Evolutionary conservation across 2,888 invertebrate species (phyloP).

Genomic region (Tethea ocularis): DNA sequence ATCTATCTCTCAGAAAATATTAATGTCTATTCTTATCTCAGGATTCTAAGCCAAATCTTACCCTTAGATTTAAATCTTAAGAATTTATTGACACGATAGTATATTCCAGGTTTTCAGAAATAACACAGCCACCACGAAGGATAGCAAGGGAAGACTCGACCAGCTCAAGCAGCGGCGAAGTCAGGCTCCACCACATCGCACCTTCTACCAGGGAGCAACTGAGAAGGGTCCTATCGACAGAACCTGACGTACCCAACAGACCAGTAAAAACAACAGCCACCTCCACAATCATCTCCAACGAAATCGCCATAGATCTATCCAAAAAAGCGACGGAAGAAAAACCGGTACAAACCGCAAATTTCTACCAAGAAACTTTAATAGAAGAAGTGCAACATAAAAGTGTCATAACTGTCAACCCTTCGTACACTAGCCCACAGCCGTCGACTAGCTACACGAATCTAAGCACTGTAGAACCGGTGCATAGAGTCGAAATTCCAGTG

Average conservation of each 20-base stretch:
- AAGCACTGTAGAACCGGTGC: slow-evolving; percentile 45
- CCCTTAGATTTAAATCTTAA: too few species aligned
- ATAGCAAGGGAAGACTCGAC: slow-evolving; percentile 70
- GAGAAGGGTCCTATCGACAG: slow-evolving; percentile 45
- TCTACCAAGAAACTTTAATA: slow-evolving; percentile 72
- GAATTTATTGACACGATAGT: slow-evolving; percentile 7
- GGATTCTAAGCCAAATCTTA: too few species aligned
- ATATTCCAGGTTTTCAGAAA: slow-evolving; percentile 61
- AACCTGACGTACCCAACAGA: slow-evolving; percentile 46
- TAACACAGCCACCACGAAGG: slow-evolving; percentile 52
- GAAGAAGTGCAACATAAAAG: slow-evolving; percentile 63
- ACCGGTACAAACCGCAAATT: slow-evolving; percentile 64
- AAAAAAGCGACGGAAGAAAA: slow-evolving; percentile 50
- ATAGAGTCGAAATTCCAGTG: slow-evolving; percentile 50
- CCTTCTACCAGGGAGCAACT: slow-evolving; percentile 42
- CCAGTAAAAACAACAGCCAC: slow-evolving; percentile 43
- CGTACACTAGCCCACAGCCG: slow-evolving; percentile 69
- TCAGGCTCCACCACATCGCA: slow-evolving; percentile 28
- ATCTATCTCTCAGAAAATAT: too few species aligned
- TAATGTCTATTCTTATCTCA: too few species aligned
- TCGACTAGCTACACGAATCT: slow-evolving; percentile 64
- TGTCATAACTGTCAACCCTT: slow-evolving; percentile 71
- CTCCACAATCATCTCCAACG: slow-evolving; percentile 41
- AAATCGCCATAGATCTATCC: slow-evolving; percentile 65
- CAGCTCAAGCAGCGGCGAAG: slow-evolving; percentile 63